Percentiles rank a stretch among this genome's conserved stretches.
These are phyloP conservation scores for Glyphotaelius pellucidus DNA, from an alignment of 2,888 invertebrate species.

Conservation along the genomic window DNA sequence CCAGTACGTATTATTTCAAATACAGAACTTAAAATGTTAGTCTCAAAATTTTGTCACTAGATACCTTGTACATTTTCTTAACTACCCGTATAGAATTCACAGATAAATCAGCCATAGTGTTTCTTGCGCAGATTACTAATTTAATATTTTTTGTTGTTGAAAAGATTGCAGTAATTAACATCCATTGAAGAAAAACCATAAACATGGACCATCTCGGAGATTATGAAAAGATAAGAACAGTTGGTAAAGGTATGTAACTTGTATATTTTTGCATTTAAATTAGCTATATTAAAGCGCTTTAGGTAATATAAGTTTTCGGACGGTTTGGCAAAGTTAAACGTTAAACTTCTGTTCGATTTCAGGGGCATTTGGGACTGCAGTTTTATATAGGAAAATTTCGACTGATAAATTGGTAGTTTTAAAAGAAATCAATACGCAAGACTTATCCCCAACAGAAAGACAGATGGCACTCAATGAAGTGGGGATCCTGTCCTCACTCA, in stretches of 20 bases:
- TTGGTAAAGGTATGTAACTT: constrained; percentile 78
- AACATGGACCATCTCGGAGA: constrained; percentile 67
- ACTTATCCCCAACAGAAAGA: constrained; percentile 81
- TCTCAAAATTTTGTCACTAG: too few relatives aligned
- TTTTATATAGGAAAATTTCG: constrained; percentile 80
- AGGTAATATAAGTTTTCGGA: neutral
- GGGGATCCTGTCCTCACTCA: constrained; percentile 82
- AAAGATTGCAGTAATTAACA: neutral
- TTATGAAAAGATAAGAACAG: constrained; percentile 80
- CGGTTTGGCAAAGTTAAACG: neutral
- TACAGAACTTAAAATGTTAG: too few relatives aligned
- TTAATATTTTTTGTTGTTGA: neutral
- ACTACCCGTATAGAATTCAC: too few relatives aligned
- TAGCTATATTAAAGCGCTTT: neutral
- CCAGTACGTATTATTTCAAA: too few relatives aligned
- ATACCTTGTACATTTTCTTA: too few relatives aligned
- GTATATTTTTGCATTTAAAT: neutral
- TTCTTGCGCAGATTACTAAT: too few relatives aligned
- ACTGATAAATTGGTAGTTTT: constrained; percentile 83
- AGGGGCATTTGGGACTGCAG: constrained; percentile 85
- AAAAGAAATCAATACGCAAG: constrained; percentile 85
- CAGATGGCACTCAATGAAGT: constrained; percentile 84
- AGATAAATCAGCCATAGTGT: too few relatives aligned
- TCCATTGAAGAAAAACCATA: neutral
- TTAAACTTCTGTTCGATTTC: constrained; percentile 41